Conservation (phyloP, 2,888 invertebrate species). For the Coenonympha arcania region DNA sequence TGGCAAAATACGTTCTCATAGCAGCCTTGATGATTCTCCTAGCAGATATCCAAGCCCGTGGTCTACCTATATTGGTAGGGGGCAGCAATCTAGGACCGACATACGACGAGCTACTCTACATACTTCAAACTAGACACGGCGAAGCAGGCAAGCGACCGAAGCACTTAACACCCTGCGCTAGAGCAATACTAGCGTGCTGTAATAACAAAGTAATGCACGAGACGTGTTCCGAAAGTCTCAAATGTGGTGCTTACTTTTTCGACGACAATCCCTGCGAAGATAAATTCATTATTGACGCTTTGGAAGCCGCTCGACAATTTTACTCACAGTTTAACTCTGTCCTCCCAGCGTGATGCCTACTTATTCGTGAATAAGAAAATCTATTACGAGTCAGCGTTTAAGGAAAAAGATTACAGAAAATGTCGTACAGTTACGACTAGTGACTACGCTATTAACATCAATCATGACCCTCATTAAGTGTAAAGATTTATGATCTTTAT, state of each 20-base stretch:
- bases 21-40: constrained; percentile 33
- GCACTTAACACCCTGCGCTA: constrained; percentile 76
- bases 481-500: neutral
- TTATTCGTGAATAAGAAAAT: too few relatives aligned
- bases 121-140: constrained; percentile 43
- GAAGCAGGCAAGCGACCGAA: constrained; percentile 30
- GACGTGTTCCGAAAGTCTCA: constrained; percentile 80
- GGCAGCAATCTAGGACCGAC: constrained; percentile 25
- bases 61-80: constrained; percentile 24
- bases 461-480: neutral
- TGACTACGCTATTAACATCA: neutral
- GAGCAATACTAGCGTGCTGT: constrained; percentile 85
- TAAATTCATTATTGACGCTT: constrained; percentile 74
- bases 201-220: constrained; percentile 61
- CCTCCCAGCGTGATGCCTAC: neutral
- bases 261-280: constrained; percentile 82
- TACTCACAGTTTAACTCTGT: constrained; percentile 47
- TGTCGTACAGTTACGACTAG: neutral
- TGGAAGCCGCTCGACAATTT: constrained; percentile 59
- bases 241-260: constrained; percentile 83
- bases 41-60: constrained; percentile 40
- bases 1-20: constrained; percentile 31
- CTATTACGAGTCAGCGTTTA: neutral
- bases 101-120: constrained; percentile 50
- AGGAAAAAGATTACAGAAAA: neutral